Base-by-base conservation (phyloP, 2,888 invertebrate species). In the Clanis bilineata region DNA sequence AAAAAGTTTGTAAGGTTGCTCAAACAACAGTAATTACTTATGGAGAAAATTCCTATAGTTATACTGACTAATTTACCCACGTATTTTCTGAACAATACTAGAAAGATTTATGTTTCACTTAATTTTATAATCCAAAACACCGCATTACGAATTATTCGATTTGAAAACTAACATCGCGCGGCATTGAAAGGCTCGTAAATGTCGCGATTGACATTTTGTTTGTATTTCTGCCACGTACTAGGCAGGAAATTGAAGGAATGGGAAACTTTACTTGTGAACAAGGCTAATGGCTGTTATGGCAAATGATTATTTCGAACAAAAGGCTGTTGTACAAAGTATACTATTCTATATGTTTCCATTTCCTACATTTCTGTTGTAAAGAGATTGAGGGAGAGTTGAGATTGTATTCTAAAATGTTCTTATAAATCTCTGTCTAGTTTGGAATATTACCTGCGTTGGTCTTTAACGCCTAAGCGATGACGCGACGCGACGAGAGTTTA, bases 181-280 rank as follows among this genome's bases (percentile, higher is more conserved):
- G 21, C 45, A 56, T 58, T 58, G 25, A 39, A 58, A 56, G 45
- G 44, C 7, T 58, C 25, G 61, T 55, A 44, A 55, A 61, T 41
- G 39, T 51, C 56, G 36, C 59, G 18, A 59, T 62, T 59, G 57
- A 25, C 47, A 54, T 58, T 22, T 59, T 62, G 61, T 64, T 63
- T 62, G 47, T 59, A 60, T 62, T 58, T 56, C 23, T 22, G 38
- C 61, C 64, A 63, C 64, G 64, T 62, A 36, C 36, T 23, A 15
- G 60, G 43, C 59, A 64, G 64, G 64, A 64, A 64, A 60, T 60
- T 45, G 45, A 56, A 58, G 55, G 59, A 56, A 57, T 47, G 65
- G 61, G 38, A 59, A 45, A 55, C 59, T 56, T 56, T 43, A 44
- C 2, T 32, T 18, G 10, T 44, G 56, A 32, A 28, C 23, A 43